These are phyloP conservation scores for Drosophila tristis DNA, from an alignment of 1,140 invertebrate species.

Conservation along the genomic window DNA sequence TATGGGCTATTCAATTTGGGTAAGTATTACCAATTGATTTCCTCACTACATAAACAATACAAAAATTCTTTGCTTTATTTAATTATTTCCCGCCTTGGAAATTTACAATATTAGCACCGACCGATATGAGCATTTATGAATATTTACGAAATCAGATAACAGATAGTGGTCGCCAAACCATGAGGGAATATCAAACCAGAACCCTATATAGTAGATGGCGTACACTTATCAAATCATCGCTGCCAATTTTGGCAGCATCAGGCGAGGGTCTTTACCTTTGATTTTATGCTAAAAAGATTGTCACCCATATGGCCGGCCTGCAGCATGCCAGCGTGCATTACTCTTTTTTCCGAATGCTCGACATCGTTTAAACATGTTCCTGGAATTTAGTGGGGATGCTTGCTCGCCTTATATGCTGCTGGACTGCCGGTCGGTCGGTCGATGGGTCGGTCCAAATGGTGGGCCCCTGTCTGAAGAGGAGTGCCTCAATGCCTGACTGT, in stretches of 20 bases:
- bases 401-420: slow-evolving; percentile 65
- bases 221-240: slow-evolving; percentile 40
- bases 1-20: neutral
- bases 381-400: slow-evolving; percentile 67
- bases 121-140: too few species aligned
- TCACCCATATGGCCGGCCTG: slow-evolving; percentile 23
- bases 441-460: slow-evolving; percentile 26
- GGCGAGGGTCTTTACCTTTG: slow-evolving; percentile 27
- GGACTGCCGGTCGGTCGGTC: slow-evolving; percentile 7
- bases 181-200: neutral
- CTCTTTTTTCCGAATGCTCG: slow-evolving; percentile 64
- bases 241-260: slow-evolving; percentile 31
- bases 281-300: slow-evolving; percentile 49
- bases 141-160: too few species aligned
- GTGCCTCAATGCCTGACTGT: neutral
- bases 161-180: neutral
- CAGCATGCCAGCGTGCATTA: slow-evolving; percentile 47
- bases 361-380: slow-evolving; percentile 82
- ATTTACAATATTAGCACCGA: too few species aligned
- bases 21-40: neutral
- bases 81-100: neutral
- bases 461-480: slow-evolving; percentile 17
- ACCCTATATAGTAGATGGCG: neutral
- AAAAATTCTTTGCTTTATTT: too few species aligned
- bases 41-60: too few species aligned